Conservation (phyloP, 2,888 invertebrate species). For the Agriopis aurantiaria region DNA sequence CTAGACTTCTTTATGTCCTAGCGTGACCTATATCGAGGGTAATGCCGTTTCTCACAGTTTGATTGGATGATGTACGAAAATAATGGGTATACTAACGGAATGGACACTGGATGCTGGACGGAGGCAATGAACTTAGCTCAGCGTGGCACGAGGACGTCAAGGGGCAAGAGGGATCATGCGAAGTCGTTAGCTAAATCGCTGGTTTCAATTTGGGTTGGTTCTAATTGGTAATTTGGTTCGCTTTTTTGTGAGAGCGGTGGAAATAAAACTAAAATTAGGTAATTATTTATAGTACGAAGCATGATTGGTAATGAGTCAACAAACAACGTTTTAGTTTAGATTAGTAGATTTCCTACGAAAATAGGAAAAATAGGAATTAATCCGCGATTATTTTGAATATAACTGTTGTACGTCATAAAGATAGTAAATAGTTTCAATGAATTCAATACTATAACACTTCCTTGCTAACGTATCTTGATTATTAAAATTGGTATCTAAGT, state of each 20-base stretch:
- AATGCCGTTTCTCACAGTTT: conserved; percentile 19
- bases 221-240: neutral
- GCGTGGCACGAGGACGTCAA: conserved; percentile 3
- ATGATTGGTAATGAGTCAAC: neutral
- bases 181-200: conserved; percentile 4
- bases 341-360: conserved; percentile 5
- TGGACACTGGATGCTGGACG: neutral
- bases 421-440: conserved; percentile 7
- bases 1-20: conserved; percentile 29
- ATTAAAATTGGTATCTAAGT: neutral
- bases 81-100: conserved; percentile 22
- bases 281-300: neutral
- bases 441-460: neutral
- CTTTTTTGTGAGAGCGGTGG: neutral
- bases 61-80: conserved; percentile 27
- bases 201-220: conserved; percentile 3
- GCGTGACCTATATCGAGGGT: conserved; percentile 25
- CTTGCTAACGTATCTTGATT: neutral
- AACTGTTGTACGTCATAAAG: neutral
- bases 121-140: conserved; percentile 25
- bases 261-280: neutral
- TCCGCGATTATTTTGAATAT: neutral
- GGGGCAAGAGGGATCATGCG: neutral
- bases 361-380: neutral
- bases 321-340: neutral